Conservation (phyloP, 2,797 vertebrate genomes). For the Simalia tracyae region DNA sequence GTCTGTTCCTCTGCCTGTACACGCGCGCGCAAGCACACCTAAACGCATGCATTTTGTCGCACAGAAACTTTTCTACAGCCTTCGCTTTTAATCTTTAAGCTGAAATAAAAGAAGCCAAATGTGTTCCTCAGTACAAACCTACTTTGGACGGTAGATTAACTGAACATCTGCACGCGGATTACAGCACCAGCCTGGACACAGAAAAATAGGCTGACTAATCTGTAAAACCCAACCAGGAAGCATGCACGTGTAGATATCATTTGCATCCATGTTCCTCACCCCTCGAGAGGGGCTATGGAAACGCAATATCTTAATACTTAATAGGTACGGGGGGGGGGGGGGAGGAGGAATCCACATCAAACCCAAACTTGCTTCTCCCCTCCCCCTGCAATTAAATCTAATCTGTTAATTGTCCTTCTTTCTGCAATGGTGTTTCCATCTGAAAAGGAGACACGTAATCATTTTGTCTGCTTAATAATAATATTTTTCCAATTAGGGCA, state of each 20-base stretch:
- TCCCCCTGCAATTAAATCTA: constrained; percentile 64
- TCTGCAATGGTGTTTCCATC: constrained; percentile 52
- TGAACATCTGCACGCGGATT: constrained; percentile 32
- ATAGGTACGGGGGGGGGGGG: not conserved
- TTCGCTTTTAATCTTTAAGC: constrained; percentile 31
- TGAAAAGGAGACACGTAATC: constrained; percentile 58
- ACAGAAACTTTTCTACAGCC: constrained; percentile 51
- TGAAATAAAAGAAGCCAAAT: not conserved
- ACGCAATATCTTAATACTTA: constrained; percentile 14
- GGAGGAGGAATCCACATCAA: not conserved
- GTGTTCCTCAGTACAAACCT: not conserved
- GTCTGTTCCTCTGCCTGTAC: not conserved
- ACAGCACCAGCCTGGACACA: not conserved
- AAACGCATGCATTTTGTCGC: not conserved
- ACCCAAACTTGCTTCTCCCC: constrained; percentile 49
- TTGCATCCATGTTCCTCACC: not conserved
- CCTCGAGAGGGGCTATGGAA: not conserved
- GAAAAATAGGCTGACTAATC: not conserved
- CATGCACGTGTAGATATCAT: not conserved
- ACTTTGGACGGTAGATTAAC: not conserved
- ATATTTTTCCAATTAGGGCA: constrained; percentile 66
- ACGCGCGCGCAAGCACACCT: not conserved
- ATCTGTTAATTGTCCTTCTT: constrained; percentile 67
- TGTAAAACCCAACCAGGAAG: not conserved
- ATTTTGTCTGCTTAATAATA: constrained; percentile 67